phyloP scores from a whole-genome alignment of 2,888 invertebrate species.

The Endomychus coccineus region DNA sequence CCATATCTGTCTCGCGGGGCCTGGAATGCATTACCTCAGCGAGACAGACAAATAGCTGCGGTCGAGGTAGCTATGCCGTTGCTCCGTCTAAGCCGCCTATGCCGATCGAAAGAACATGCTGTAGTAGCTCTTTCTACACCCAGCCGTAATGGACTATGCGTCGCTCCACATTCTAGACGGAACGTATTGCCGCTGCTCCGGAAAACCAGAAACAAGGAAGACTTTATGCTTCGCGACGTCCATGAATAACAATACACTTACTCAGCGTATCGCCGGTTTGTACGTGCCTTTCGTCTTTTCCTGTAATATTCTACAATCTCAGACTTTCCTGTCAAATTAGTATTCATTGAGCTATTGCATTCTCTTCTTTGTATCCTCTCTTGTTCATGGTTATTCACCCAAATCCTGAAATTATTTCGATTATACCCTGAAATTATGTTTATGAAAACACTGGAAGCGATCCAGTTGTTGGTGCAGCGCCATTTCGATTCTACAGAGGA shows the following conservation, averaged over 20 bases:
- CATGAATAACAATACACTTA: conserved; percentile 27
- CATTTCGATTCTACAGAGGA: too few relatives aligned
- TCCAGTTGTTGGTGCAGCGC: too few relatives aligned
- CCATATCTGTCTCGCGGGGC: conserved; percentile 39
- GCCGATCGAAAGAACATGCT: neutral
- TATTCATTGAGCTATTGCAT: too few relatives aligned
- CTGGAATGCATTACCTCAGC: conserved; percentile 34
- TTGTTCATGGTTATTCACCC: too few relatives aligned
- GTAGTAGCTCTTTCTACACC: neutral
- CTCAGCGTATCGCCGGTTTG: too few relatives aligned
- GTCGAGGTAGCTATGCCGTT: neutral
- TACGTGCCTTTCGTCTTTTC: too few relatives aligned
- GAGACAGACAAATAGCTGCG: conserved; percentile 38
- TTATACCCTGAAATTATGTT: too few relatives aligned
- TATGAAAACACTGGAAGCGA: too few relatives aligned
- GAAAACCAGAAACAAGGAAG: conserved; percentile 18
- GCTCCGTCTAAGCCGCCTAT: neutral
- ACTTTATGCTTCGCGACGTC: conserved; percentile 23
- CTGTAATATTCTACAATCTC: too few relatives aligned
- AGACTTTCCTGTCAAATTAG: too few relatives aligned
- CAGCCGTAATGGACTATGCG: neutral
- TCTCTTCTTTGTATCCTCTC: too few relatives aligned
- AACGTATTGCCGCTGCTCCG: conserved; percentile 19
- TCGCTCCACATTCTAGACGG: conserved; percentile 17
- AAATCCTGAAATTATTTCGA: too few relatives aligned